Evolutionary conservation across 2,888 invertebrate genomes (phyloP).

Genomic region (Tiphia femorata): DNA sequence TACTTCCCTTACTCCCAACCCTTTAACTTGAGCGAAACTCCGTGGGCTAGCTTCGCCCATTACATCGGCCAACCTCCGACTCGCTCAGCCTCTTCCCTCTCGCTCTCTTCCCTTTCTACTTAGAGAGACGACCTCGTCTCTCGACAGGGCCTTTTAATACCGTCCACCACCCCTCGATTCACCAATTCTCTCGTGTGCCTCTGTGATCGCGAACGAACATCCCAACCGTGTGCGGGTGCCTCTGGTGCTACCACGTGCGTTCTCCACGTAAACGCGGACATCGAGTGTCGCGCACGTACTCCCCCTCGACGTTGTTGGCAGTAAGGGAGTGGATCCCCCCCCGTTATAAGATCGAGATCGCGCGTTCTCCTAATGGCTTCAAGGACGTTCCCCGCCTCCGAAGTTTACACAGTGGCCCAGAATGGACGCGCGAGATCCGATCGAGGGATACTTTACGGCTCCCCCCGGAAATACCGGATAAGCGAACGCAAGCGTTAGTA

Average conservation of each 20-base stretch:
- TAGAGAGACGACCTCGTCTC: too few species aligned
- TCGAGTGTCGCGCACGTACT: neutral
- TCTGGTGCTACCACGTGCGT: too few species aligned
- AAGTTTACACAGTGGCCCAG: neutral
- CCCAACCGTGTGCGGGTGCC: too few species aligned
- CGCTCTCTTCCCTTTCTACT: conserved; percentile 3
- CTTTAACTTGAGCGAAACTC: conserved; percentile 36
- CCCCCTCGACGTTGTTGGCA: neutral
- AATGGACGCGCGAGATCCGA: conserved; percentile 6
- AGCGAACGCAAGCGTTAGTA: too few species aligned
- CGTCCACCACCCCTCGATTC: conserved; percentile 2
- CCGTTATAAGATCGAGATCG: neutral
- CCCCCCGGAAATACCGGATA: conserved; percentile 23
- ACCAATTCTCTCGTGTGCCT: neutral
- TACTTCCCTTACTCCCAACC: conserved; percentile 18
- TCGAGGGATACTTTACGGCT: conserved; percentile 11
- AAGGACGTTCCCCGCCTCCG: neutral
- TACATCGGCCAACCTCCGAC: conserved; percentile 28
- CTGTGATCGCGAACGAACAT: neutral
- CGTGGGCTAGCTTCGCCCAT: conserved; percentile 21
- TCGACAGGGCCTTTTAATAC: conserved; percentile 13
- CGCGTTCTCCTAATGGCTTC: neutral
- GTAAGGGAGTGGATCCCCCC: neutral
- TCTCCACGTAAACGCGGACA: too few species aligned
- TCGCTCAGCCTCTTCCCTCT: conserved; percentile 4